Base-by-base conservation (phyloP, 23 tunicate species). In the Halocynthia roretzi region DNA sequence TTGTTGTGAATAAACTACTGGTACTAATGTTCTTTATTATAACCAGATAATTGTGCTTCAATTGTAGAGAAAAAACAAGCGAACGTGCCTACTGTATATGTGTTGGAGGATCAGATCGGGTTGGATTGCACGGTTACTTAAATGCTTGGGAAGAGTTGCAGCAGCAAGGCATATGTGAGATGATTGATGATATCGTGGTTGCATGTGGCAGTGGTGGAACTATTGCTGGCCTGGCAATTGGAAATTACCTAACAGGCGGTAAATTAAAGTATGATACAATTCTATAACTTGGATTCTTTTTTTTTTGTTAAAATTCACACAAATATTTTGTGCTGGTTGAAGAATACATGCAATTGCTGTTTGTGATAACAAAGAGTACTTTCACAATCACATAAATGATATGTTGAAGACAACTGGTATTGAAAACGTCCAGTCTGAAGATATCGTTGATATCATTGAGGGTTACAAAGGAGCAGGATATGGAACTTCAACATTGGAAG, bases 201-300 rank as follows among this genome's bases (percentile, higher is more conserved):
- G 84, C 90, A 14, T 90, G 93, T 80, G 99, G 99, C 10, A 96
- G 97, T 75, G 99, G 99, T 52, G 99, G 99, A 5, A 80, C 93
- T 10, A 66, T 86, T n/a, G 88, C 96, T 51, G 99, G 91, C 9
- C 54, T 96, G 31, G 85, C 97, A 12, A 78, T 96, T 67, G 93
- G 84, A 8, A 96, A 96, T 54, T 80, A 82, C 68, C 78, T 92
- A 6, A 89, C 92, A 8, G 99, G 92, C 17, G 65, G 76, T 44
- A 82, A 83, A 66, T n/a, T 81, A 5, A 85, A 81, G 87, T 78
- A 63, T 70, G 80, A 5, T 68, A 14, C 17, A 15, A 19, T 21
- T 71, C 14, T 72, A 40, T 50, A 14, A 10, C 20, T 12, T 56
- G 74, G 54, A 18, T 44, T 4, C 1, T 54, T 15, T 2, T 58